phyloP scores from a whole-genome alignment of 2,888 invertebrate genomes.

The Drosophila borborema region DNA sequence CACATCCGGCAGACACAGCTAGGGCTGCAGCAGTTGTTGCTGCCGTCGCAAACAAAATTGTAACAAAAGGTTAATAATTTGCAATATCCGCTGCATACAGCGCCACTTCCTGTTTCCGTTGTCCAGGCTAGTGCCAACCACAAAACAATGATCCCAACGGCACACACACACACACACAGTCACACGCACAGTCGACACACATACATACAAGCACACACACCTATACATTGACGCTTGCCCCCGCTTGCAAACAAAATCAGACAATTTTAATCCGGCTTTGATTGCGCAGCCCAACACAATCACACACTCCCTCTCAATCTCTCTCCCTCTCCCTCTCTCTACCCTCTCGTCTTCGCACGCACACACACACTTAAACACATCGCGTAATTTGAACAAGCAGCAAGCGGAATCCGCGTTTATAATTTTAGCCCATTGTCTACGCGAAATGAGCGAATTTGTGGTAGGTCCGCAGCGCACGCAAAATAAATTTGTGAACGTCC shows the following conservation, averaged over 20 bases:
- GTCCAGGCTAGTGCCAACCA: slow-evolving; percentile 46
- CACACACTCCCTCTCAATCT: slow-evolving; percentile 4
- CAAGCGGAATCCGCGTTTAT: slow-evolving; percentile 45
- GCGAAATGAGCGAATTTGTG: slow-evolving; percentile 70
- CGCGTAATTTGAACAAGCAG: slow-evolving; percentile 19
- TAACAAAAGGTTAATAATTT: slow-evolving; percentile 80
- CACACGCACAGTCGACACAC: background rate
- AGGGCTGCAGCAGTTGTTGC: slow-evolving; percentile 33
- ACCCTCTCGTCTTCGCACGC: background rate
- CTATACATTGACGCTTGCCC: background rate
- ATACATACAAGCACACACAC: slow-evolving; percentile 2
- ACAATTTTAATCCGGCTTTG: slow-evolving; percentile 32
- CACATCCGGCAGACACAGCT: slow-evolving; percentile 22
- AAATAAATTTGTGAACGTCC: slow-evolving; percentile 10
- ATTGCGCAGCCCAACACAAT: slow-evolving; percentile 22
- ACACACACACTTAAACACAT: slow-evolving; percentile 10
- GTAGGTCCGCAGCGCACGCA: slow-evolving; percentile 59
- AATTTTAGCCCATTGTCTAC: slow-evolving; percentile 71
- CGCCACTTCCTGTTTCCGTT: slow-evolving; percentile 69
- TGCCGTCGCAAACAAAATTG: slow-evolving; percentile 46
- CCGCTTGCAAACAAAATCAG: slow-evolving; percentile 31
- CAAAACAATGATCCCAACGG: slow-evolving; percentile 38
- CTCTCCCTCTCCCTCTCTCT: background rate
- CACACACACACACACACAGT: slow-evolving; percentile 19
- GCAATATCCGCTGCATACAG: slow-evolving; percentile 78